Percentiles rank a stretch among this genome's conserved stretches.
These are phyloP conservation scores for Diadegma fenestrale DNA, from an alignment of 2,888 invertebrate genomes.

Conservation along the genomic window DNA sequence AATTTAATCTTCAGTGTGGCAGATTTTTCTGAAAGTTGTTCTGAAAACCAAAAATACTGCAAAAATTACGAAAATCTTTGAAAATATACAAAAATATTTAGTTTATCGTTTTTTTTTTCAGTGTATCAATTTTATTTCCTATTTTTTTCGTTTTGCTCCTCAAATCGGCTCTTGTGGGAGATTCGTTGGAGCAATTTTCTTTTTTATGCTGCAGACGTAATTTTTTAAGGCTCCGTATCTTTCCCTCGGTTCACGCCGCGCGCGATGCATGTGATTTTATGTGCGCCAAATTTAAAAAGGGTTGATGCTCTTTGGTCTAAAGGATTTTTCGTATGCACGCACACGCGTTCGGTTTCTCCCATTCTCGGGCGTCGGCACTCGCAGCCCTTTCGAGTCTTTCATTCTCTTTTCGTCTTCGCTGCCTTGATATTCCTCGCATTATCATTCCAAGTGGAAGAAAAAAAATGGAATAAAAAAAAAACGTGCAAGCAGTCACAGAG, in stretches of 20 bases:
- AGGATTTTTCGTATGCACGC: conserved; percentile 57
- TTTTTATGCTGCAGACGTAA: background rate
- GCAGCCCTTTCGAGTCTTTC: conserved; percentile 30
- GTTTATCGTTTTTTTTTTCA: too few species aligned
- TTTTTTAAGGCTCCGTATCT: conserved; percentile 42
- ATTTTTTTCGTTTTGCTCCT: conserved; percentile 66
- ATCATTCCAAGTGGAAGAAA: conserved; percentile 43
- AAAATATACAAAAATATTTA: too few species aligned
- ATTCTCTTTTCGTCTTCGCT: background rate
- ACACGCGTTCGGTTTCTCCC: conserved; percentile 59
- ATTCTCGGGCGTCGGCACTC: conserved; percentile 44
- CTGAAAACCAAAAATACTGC: too few species aligned
- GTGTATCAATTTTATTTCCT: conserved; percentile 68
- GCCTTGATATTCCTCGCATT: conserved; percentile 42
- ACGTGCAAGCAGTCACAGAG: conserved; percentile 42
- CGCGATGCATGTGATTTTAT: conserved; percentile 3
- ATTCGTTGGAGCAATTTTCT: conserved; percentile 9
- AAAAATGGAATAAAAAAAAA: too few species aligned
- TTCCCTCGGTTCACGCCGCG: background rate
- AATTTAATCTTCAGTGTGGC: too few species aligned
- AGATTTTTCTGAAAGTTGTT: too few species aligned
- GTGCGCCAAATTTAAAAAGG: conserved; percentile 41
- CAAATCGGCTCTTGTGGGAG: background rate
- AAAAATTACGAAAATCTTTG: too few species aligned
- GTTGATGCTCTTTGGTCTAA: conserved; percentile 13